Conservation (phyloP, 1,140 invertebrate species). For the Sycophaga agraensis region DNA sequence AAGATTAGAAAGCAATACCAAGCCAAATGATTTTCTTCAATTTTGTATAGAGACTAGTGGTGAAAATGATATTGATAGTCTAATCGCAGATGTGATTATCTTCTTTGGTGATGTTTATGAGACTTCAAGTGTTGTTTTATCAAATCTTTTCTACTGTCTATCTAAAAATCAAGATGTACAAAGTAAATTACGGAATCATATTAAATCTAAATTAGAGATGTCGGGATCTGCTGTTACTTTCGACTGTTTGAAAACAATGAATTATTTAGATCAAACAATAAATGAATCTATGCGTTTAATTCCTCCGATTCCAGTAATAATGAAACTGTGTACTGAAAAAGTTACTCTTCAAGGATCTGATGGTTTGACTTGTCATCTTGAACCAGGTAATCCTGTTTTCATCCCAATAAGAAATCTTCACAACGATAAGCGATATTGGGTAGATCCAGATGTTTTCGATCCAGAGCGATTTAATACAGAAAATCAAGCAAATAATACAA, state of each 20-base stretch:
- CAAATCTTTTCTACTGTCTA: conserved; percentile 36
- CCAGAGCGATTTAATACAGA: conserved; percentile 66
- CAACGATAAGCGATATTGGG: conserved; percentile 58
- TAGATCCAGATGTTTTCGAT: conserved; percentile 65
- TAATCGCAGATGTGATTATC: conserved; percentile 39
- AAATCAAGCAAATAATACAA: conserved; percentile 41
- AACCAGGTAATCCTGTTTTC: conserved; percentile 40
- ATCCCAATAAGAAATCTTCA: conserved; percentile 51
- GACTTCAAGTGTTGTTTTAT: conserved; percentile 54
- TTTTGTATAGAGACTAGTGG: conserved; percentile 33
- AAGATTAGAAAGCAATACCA: neutral
- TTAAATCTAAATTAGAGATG: conserved; percentile 50
- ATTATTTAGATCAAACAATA: conserved; percentile 60
- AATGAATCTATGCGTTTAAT: conserved; percentile 51
- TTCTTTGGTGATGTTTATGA: conserved; percentile 53
- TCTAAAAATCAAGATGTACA: conserved; percentile 56
- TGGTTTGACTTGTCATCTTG: conserved; percentile 26
- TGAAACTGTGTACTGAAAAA: conserved; percentile 42
- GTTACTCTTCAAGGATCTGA: conserved; percentile 38
- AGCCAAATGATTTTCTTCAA: conserved; percentile 39
- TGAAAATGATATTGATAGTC: conserved; percentile 23
- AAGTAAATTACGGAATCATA: conserved; percentile 54
- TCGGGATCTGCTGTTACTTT: conserved; percentile 60
- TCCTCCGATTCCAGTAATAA: conserved; percentile 38
- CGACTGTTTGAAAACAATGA: conserved; percentile 62